Evolutionary conservation across 2,888 invertebrate genomes (phyloP).

Genomic region (Diaprepes abbreviatus): DNA sequence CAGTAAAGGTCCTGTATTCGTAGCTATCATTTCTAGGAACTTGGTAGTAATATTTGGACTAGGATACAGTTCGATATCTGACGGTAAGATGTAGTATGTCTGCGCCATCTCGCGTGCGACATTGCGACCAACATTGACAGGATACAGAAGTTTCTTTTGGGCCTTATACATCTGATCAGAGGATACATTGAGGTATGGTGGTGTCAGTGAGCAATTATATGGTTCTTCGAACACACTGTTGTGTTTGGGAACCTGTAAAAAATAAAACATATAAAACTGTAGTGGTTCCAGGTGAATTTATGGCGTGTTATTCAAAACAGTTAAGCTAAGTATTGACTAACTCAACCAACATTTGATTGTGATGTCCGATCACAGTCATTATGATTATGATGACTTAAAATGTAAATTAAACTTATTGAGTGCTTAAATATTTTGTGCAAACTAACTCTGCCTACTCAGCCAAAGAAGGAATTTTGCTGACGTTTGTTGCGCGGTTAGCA

Average conservation of each 20-base stretch:
- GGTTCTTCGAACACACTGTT: constrained; percentile 73
- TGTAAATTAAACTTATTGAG: too few species aligned
- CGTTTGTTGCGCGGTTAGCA: too few species aligned
- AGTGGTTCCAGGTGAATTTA: too few species aligned
- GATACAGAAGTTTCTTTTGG: constrained; percentile 86
- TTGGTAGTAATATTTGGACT: constrained; percentile 84
- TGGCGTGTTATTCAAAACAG: too few species aligned
- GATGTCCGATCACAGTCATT: too few species aligned
- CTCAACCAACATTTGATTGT: too few species aligned
- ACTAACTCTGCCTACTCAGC: too few species aligned
- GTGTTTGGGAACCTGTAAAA: constrained; percentile 76
- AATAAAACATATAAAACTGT: constrained; percentile 15
- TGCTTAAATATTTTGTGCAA: too few species aligned
- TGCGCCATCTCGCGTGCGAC: constrained; percentile 87
- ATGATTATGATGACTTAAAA: too few species aligned
- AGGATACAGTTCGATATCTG: constrained; percentile 93
- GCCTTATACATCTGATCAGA: constrained; percentile 81
- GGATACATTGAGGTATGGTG: constrained; percentile 79
- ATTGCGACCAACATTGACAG: constrained; percentile 91
- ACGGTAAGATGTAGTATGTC: constrained; percentile 87
- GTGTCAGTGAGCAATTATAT: constrained; percentile 79
- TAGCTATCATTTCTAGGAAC: constrained; percentile 88
- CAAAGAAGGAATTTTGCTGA: too few species aligned
- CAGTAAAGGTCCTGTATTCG: constrained; percentile 75
- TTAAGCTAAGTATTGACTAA: too few species aligned